Base-by-base conservation (phyloP, 2,888 invertebrate species). In the Torymus tubicola region DNA sequence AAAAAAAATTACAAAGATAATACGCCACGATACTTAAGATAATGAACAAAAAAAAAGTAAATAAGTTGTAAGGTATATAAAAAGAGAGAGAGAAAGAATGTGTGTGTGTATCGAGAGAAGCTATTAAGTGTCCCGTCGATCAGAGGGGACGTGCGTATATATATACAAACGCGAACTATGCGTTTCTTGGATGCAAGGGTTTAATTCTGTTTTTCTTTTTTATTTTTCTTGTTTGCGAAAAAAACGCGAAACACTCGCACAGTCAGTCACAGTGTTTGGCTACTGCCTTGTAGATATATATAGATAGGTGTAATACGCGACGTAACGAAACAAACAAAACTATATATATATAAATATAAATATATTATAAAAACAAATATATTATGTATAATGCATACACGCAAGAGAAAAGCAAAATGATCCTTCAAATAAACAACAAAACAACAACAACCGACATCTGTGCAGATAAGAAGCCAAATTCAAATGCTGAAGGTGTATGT, bases 231-330 rank as follows among this genome's bases (percentile, higher is more conserved):
- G 16, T 21, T 42, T 24, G 64, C 24, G 13, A 21, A 16, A 64
- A 21, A 16, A 64, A 53, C 53, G 63, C 69, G 67, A 78, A 77
- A 81, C 80, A 76, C 81, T 86, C 85, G 84, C 83, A 78, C 86
- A 86, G 85, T 86, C 84, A 85, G 85, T 86, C 87, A 86, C 84
- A 85, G 85, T 82, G 83, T 85, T 86, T 87, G 87, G 84, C 86
- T 87, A 87, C 86, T 87, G 87, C 86, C 87, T 86, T 87, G 87
- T 87, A 88, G 86, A 87, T 87, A 86, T 83, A 83, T 83, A 84
- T 87, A 87, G 83, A 87, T 87, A 87, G 85, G 83, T 84, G 81
- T 84, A 82, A 84, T 21, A 21, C 84, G 79, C 80, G 83, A 70
- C 65, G 74, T 83, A 78, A 83, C 73, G 78, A 74, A 81, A 53